Evolutionary conservation across 2,888 invertebrate genomes (phyloP).

Genomic region (Tipula vernalis): DNA sequence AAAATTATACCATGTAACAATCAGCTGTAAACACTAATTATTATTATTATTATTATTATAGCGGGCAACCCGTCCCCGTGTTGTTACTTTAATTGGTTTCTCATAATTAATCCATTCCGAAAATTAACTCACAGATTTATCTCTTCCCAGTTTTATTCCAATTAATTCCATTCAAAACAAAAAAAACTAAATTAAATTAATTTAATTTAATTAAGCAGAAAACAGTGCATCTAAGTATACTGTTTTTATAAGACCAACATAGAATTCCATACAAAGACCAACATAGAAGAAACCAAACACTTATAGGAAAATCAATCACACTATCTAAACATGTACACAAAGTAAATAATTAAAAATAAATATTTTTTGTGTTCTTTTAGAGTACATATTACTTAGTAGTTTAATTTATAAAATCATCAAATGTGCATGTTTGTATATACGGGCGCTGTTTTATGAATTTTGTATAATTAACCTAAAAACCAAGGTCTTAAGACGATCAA

Average conservation of each 20-base stretch:
- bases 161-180: neutral
- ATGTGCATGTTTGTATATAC: neutral
- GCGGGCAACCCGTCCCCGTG: too few species aligned
- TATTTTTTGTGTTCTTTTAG: neutral
- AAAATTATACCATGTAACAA: too few species aligned
- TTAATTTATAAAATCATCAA: neutral
- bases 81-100: too few species aligned
- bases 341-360: neutral
- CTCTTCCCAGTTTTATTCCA: neutral
- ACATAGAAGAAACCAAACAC: neutral
- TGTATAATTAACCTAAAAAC: neutral
- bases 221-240: neutral
- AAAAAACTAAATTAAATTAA: neutral
- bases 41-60: too few species aligned
- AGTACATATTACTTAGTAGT: neutral
- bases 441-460: neutral
- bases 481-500: neutral
- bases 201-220: neutral
- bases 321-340: neutral
- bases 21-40: too few species aligned
- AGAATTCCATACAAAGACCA: neutral
- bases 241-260: neutral
- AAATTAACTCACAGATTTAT: neutral
- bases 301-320: neutral
- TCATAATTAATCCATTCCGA: neutral